Evolutionary conservation across 2,113 vertebrate genomes (phyloP).

Genomic region (Centropus unirufus): DNA sequence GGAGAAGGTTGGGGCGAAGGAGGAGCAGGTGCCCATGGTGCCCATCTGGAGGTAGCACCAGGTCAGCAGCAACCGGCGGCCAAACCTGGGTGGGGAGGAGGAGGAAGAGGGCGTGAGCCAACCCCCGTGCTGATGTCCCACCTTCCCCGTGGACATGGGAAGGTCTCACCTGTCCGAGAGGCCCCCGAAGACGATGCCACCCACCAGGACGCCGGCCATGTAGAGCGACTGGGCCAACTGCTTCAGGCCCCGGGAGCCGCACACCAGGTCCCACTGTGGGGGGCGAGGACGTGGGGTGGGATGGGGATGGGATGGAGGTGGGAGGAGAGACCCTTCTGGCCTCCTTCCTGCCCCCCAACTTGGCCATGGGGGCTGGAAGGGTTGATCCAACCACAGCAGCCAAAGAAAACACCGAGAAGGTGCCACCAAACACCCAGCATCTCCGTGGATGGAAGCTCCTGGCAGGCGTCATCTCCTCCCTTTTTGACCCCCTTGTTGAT

Average conservation of each 20-base stretch:
- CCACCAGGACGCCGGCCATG: conserved; percentile 72
- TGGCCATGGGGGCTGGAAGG: fast-evolving
- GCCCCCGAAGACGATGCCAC: conserved; percentile 65
- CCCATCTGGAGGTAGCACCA: conserved; percentile 87
- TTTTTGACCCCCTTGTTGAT: neutral
- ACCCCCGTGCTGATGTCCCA: too few species aligned
- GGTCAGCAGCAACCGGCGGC: conserved; percentile 79
- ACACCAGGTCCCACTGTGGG: conserved; percentile 77
- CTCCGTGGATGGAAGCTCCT: neutral
- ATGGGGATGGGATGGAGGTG: fast-evolving
- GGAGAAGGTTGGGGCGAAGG: conserved; percentile 78
- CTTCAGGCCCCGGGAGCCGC: conserved; percentile 61
- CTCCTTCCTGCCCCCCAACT: neutral
- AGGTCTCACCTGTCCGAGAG: conserved; percentile 72
- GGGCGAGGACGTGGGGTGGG: neutral
- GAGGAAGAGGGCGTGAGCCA: neutral
- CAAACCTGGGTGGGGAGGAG: conserved; percentile 76
- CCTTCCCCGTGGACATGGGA: neutral
- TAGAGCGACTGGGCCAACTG: conserved; percentile 76
- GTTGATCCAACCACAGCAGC: neutral
- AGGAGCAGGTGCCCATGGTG: conserved; percentile 74
- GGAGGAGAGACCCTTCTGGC: neutral
- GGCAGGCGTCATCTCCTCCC: neutral
- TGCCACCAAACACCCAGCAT: fast-evolving
- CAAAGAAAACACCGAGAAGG: neutral